These are phyloP conservation scores for Matsumurasca onukii DNA, from an alignment of 1,140 invertebrate species.

Conservation along the genomic window DNA sequence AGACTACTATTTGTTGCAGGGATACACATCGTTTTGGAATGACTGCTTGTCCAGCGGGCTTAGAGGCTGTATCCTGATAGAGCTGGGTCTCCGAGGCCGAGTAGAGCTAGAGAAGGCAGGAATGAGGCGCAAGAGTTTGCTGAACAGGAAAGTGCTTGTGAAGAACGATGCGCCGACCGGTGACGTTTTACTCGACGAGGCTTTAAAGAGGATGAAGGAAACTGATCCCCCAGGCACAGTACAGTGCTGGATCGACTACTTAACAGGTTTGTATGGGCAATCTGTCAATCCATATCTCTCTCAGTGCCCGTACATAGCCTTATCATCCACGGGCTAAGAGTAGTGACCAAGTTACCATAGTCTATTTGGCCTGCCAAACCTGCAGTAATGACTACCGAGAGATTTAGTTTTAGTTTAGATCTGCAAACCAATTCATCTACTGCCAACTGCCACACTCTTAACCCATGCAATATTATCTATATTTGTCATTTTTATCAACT, in stretches of 20 bases:
- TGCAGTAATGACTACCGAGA: too few relatives aligned
- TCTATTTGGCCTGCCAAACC: too few relatives aligned
- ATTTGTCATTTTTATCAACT: too few relatives aligned
- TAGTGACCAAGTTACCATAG: too few relatives aligned
- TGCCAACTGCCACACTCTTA: too few relatives aligned
- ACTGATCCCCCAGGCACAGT: slow-evolving; percentile 96
- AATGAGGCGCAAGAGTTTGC: slow-evolving; percentile 88
- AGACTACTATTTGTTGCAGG: slow-evolving; percentile 65
- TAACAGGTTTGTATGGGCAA: slow-evolving; percentile 94
- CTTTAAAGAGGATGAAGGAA: slow-evolving; percentile 97
- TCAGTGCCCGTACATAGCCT: too few relatives aligned
- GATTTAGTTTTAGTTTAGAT: too few relatives aligned
- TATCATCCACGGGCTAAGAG: too few relatives aligned
- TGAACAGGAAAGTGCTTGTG: slow-evolving; percentile 76
- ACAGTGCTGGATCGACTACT: slow-evolving; percentile 99
- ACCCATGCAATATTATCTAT: too few relatives aligned
- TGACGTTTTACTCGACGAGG: slow-evolving; percentile 97
- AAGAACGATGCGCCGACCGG: slow-evolving; percentile 93
- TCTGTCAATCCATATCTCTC: too few relatives aligned
- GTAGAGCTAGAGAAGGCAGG: slow-evolving; percentile 96
- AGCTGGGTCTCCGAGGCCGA: slow-evolving; percentile 90
- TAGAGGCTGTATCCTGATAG: slow-evolving; percentile 97
- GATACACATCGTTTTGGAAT: slow-evolving; percentile 99
- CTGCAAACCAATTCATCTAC: too few relatives aligned
- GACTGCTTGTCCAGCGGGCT: slow-evolving; percentile 99